Base-by-base conservation (phyloP, 2,797 vertebrate species). In the Delichon dasypus region DNA sequence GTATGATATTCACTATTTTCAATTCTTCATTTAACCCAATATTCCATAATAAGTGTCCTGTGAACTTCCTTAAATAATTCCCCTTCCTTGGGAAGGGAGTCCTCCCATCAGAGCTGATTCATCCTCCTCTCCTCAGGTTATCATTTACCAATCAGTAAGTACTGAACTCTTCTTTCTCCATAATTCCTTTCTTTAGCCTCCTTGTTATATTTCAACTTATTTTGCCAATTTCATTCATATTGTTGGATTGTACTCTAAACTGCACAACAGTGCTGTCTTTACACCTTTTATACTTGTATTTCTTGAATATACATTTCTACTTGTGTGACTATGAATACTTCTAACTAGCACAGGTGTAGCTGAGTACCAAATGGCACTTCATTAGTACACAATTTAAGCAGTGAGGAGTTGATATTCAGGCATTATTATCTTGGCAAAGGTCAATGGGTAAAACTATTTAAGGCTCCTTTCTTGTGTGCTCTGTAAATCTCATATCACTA, bases 401-500 rank as follows among this genome's bases (percentile, higher is more conserved):
- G 70, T 78, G 61, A 73, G 47, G 67, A 91, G 94, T 55, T 74
- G 55, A 82, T 89, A 93, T 90, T 42, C 58, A 87, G 45, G 51
- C 34, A 89, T 91, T 94, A 66, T 91, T 92, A 68, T 81, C 70
- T 66, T 81, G 57, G 71, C 85, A 96, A 96, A 97, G 92, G 88
- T 94, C 92, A 92, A 51, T 32, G 51, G 73, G 57, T 87, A 93
- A 68, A 95, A 89, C 48, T 88, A 65, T 85, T 96, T 51, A 91
- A 84, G 58, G 38, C 57, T 91, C 51, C 44, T 58, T 90, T 95
- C 83, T 88, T 95, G 76, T 96, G 80, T 88, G 67, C 77, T 88
- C 34, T 90, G 78, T 79, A 95, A 94, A 97, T 94, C 86, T 90
- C 84, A 36, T 26, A 89, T 77, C 89, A 71, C 84, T 81, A 65